Conservation (phyloP, 92 coral and sea anemone species). For the Parazoanthus darwini region DNA sequence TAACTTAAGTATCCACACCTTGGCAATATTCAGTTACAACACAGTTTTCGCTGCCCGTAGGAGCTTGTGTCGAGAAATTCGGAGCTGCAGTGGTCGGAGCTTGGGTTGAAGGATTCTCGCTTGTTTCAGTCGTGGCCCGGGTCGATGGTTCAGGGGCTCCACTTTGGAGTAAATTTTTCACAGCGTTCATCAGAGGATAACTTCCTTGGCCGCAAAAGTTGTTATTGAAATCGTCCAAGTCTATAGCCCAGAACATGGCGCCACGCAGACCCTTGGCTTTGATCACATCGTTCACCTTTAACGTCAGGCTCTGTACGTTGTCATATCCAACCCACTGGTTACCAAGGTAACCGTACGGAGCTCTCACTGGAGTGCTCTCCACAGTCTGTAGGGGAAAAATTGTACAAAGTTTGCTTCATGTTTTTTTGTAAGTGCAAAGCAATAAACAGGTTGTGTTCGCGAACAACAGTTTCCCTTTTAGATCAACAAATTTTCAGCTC, state of each 20-base stretch:
- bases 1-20: background rate
- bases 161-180: slow-evolving; percentile 52
- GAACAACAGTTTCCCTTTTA: too few species aligned
- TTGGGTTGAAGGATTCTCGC: slow-evolving; percentile 24
- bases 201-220: slow-evolving; percentile 67
- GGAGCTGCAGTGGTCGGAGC: background rate
- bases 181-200: slow-evolving; percentile 74
- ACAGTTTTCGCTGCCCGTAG: background rate
- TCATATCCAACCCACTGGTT: slow-evolving; percentile 82
- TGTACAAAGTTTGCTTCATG: background rate
- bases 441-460: background rate
- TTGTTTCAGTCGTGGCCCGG: slow-evolving; percentile 5
- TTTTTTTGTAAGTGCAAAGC: background rate
- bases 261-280: slow-evolving; percentile 69
- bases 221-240: slow-evolving; percentile 70
- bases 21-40: slow-evolving; percentile 3
- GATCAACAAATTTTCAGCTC: background rate
- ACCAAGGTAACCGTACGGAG: slow-evolving; percentile 84
- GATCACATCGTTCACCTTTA: slow-evolving; percentile 62
- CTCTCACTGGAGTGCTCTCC: slow-evolving; percentile 36
- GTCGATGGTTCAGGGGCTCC: background rate
- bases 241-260: slow-evolving; percentile 86
- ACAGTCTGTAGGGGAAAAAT: background rate
- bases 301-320: slow-evolving; percentile 58
- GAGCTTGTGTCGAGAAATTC: slow-evolving; percentile 1